phyloP scores from a whole-genome alignment of 2,797 vertebrate genomes.

The Chromis chromis region DNA sequence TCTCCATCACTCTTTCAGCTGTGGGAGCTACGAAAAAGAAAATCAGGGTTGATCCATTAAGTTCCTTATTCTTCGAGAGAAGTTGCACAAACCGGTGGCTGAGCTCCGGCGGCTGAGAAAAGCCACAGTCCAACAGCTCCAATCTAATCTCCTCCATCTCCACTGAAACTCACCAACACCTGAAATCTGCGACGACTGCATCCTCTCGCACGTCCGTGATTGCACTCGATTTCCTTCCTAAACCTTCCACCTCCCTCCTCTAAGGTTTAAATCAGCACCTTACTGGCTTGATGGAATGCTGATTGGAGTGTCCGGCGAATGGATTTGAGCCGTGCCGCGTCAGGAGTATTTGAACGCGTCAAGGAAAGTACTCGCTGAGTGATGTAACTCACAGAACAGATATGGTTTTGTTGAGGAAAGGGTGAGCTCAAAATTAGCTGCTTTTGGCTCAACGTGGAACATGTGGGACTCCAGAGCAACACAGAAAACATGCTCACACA shows the following conservation, averaged over 20 bases:
- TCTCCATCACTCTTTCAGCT: conserved; percentile 30
- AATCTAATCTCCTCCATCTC: conserved; percentile 67
- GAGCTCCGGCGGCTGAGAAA: conserved; percentile 46
- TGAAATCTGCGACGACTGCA: conserved; percentile 58
- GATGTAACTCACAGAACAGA: conserved; percentile 48
- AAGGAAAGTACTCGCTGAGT: conserved; percentile 41
- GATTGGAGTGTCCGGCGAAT: conserved; percentile 66
- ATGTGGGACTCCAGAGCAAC: conserved; percentile 76
- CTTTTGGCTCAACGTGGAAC: conserved; percentile 47
- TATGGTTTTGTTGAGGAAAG: conserved; percentile 12
- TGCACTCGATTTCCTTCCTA: conserved; percentile 42
- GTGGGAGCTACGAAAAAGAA: conserved; percentile 33
- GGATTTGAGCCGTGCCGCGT: conserved; percentile 56
- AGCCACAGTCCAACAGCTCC: conserved; percentile 59
- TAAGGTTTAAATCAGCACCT: conserved; percentile 68
- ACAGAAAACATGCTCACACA: conserved; percentile 67
- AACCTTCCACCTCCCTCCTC: conserved; percentile 34
- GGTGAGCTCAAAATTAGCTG: conserved; percentile 33
- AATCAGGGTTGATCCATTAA: conserved; percentile 63
- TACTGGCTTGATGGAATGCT: conserved; percentile 65
- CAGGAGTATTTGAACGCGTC: conserved; percentile 66
- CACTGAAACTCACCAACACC: conserved; percentile 47
- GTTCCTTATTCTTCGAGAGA: conserved; percentile 66
- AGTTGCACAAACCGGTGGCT: conserved; percentile 51
- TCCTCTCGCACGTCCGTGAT: conserved; percentile 42